Conservation (phyloP, 2,888 invertebrate genomes). For the Drosophila paranaensis region DNA sequence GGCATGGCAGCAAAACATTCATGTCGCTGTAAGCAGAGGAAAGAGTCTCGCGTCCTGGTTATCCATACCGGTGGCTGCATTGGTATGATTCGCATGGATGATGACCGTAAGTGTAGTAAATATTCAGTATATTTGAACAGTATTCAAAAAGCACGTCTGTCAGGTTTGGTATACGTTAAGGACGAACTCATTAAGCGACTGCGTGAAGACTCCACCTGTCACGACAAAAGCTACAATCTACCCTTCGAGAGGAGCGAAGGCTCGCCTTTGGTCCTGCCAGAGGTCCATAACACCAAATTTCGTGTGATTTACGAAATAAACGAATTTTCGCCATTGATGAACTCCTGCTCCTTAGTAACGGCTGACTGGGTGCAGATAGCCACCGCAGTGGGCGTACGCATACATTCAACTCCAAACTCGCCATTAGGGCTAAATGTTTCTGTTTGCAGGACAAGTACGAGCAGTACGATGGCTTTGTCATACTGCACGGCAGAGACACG, state of each 20-base stretch:
- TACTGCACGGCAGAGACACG: conserved; percentile 98
- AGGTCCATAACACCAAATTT: conserved; percentile 84
- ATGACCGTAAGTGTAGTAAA: conserved; percentile 88
- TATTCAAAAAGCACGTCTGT: neutral
- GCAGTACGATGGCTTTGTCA: conserved; percentile 95
- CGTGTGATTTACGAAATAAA: conserved; percentile 90
- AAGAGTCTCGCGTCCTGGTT: conserved; percentile 90
- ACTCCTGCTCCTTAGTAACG: conserved; percentile 96
- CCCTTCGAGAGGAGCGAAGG: conserved; percentile 85
- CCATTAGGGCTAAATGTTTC: conserved; percentile 40
- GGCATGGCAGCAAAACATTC: neutral
- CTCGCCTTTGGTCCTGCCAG: conserved; percentile 87
- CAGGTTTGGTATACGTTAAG: conserved; percentile 88
- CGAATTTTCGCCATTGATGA: conserved; percentile 94
- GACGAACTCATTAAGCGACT: conserved; percentile 75
- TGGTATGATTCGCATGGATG: conserved; percentile 93
- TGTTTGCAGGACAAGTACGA: conserved; percentile 89
- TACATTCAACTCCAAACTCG: neutral
- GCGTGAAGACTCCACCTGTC: conserved; percentile 91
- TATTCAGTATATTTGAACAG: neutral
- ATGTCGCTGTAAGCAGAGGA: conserved; percentile 14
- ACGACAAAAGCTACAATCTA: conserved; percentile 89
- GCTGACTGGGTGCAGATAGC: conserved; percentile 95
- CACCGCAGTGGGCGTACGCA: conserved; percentile 91
- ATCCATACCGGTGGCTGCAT: conserved; percentile 98